Evolutionary conservation across 1,140 invertebrate species (phyloP).

Genomic region (Acromyrmex echinatior): DNA sequence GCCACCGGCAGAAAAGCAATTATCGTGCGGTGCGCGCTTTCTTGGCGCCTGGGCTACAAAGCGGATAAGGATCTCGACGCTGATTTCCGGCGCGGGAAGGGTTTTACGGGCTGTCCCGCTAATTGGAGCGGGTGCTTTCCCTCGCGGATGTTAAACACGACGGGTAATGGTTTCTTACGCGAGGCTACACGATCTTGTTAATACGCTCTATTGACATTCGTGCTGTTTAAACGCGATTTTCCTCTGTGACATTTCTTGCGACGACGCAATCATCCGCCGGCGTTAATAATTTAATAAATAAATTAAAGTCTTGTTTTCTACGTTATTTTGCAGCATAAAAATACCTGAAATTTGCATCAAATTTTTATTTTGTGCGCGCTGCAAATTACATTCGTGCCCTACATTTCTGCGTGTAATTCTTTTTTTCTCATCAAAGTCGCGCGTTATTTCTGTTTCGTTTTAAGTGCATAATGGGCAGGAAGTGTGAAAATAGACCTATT

Average conservation of each 20-base stretch:
- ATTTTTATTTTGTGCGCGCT: neutral
- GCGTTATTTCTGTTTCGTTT: constrained; percentile 1
- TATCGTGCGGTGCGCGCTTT: constrained; percentile 67
- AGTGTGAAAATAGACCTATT: neutral
- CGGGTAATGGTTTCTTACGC: constrained; percentile 57
- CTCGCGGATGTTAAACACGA: constrained; percentile 54
- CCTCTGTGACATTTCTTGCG: neutral
- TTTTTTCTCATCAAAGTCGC: constrained; percentile 15
- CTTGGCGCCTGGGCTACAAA: constrained; percentile 57
- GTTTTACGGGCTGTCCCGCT: constrained; percentile 63
- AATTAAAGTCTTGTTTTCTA: neutral
- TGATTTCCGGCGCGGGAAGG: constrained; percentile 63
- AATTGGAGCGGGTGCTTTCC: constrained; percentile 54
- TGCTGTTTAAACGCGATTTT: constrained; percentile 41
- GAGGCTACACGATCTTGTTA: constrained; percentile 33
- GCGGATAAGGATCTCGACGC: constrained; percentile 64
- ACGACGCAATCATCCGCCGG: neutral
- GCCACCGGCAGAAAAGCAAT: constrained; percentile 69
- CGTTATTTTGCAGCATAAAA: neutral
- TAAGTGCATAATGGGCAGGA: neutral
- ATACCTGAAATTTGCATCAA: neutral
- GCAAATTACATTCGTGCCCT: neutral
- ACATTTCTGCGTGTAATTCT: neutral
- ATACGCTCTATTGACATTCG: constrained; percentile 54
- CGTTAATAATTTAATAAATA: constrained; percentile 37